A percentile compares a stretch with the other conserved stretches of the same genome.
Evolutionary conservation across 1,140 invertebrate species (phyloP).

Genomic region (Epicauta chinensis): DNA sequence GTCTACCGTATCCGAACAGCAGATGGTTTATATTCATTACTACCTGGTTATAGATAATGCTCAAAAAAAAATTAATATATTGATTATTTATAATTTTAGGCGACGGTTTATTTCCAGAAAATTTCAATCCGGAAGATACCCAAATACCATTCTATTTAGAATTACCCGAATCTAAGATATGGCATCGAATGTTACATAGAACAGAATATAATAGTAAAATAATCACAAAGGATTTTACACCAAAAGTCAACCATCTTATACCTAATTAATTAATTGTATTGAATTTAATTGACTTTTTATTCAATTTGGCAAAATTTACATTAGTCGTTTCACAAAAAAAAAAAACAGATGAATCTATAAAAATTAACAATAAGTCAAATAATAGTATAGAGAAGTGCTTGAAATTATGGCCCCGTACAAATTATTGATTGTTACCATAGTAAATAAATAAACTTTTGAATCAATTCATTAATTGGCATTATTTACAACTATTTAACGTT

Average conservation of each 20-base stretch:
- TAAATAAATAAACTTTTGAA: constrained; percentile 1
- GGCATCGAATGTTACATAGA: constrained; percentile 2
- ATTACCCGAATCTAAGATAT: not conserved
- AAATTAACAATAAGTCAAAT: not conserved
- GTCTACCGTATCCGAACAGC: not conserved
- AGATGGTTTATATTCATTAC: not conserved
- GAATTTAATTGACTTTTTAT: too few species aligned
- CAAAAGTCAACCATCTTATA: constrained; percentile 3
- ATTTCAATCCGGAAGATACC: constrained; percentile 1
- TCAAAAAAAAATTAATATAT: not conserved
- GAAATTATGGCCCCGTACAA: constrained; percentile 2
- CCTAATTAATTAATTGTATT: not conserved
- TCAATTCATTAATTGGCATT: not conserved
- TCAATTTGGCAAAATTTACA: too few species aligned
- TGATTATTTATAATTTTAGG: constrained; percentile 6
- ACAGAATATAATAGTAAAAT: constrained; percentile 1
- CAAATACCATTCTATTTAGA: not conserved
- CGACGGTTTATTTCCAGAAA: constrained; percentile 5
- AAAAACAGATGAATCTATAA: too few species aligned
- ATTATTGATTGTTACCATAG: constrained; percentile 5
- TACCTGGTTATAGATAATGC: not conserved
- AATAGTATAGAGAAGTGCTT: not conserved
- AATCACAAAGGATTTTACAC: constrained; percentile 1
- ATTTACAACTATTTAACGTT: not conserved
- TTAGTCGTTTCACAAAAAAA: not conserved